Evolutionary conservation across 2,888 invertebrate genomes (phyloP).

Genomic region (Eudasyphora cyanicolor): DNA sequence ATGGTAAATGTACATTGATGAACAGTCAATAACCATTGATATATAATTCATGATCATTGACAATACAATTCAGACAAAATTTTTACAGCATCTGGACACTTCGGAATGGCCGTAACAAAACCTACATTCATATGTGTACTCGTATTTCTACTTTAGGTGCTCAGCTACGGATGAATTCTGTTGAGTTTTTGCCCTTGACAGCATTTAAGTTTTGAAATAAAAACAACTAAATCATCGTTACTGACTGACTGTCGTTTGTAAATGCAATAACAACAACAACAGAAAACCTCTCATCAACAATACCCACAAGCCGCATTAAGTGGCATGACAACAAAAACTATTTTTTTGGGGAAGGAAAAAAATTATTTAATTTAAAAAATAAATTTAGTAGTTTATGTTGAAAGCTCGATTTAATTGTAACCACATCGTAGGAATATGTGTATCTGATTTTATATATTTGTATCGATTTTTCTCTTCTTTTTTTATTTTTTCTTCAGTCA

Average conservation of each 20-base stretch:
- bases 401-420: neutral
- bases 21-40: no score
- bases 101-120: no score
- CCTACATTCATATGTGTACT: no score
- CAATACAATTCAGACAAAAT: no score
- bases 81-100: no score
- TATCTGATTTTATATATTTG: neutral
- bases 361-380: neutral
- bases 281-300: neutral
- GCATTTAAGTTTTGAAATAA: neutral
- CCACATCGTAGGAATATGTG: neutral
- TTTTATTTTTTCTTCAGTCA: neutral
- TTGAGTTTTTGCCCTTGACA: neutral
- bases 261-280: conserved; percentile 33
- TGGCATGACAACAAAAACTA: neutral
- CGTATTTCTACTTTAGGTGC: no score
- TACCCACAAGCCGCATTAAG: neutral
- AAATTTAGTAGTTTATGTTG: neutral
- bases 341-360: neutral
- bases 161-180: neutral
- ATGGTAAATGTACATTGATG: no score
- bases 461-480: neutral
- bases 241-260: conserved; percentile 46
- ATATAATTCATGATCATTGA: no score
- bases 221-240: conserved; percentile 20